Evolutionary conservation across 1,140 invertebrate genomes (phyloP).

Genomic region (Drosophila navojoa): DNA sequence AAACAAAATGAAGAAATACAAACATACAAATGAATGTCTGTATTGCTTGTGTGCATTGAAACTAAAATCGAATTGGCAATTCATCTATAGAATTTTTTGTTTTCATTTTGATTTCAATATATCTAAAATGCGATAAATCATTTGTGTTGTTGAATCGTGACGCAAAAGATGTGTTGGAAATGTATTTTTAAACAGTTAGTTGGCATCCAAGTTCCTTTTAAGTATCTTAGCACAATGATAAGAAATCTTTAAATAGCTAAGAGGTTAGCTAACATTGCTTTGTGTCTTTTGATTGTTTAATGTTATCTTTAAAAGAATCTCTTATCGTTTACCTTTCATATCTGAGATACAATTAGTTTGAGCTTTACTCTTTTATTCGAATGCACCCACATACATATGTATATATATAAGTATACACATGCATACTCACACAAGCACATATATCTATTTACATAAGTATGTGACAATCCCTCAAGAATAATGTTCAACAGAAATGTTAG

Average conservation of each 20-base stretch:
- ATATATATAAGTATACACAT: too few species aligned
- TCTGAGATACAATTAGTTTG: background rate
- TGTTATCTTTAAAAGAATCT: conserved; percentile 1
- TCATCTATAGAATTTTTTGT: conserved; percentile 22
- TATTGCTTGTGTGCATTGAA: background rate
- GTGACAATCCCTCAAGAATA: background rate
- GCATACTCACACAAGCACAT: too few species aligned
- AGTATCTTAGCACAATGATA: background rate
- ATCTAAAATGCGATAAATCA: conserved; percentile 32
- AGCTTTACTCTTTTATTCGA: background rate
- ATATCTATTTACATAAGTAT: too few species aligned
- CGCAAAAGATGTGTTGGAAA: conserved; percentile 7
- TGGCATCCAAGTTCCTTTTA: background rate
- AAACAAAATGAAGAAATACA: background rate
- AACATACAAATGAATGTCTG: background rate
- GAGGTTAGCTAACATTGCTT: background rate
- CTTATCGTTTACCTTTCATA: conserved; percentile 1
- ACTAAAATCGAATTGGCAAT: conserved; percentile 16
- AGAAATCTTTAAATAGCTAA: conserved; percentile 3
- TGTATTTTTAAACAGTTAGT: conserved; percentile 5
- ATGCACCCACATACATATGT: too few species aligned
- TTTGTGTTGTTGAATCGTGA: conserved; percentile 12
- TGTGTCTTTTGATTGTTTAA: background rate
- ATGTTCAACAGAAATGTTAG: background rate
- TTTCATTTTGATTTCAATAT: conserved; percentile 24